Evolutionary conservation across 2,113 vertebrate species (phyloP).

Genomic region (Paradoxurus hermaphroditus): DNA sequence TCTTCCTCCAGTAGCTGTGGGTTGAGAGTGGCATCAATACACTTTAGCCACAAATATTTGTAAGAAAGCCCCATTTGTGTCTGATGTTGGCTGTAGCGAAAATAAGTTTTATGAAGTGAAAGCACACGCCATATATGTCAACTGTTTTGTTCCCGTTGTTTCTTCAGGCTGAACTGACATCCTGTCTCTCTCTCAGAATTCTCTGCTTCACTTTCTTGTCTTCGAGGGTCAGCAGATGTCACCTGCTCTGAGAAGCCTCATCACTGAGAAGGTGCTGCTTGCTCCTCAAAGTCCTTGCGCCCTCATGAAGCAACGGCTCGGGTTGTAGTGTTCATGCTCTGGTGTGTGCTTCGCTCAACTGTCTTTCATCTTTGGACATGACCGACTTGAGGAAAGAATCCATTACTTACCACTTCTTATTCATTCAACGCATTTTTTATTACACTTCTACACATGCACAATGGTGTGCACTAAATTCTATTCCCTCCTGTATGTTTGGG

Average conservation of each 20-base stretch:
- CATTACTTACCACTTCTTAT: neutral
- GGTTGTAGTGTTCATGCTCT: neutral
- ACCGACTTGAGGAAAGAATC: neutral
- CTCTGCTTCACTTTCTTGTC: neutral
- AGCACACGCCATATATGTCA: neutral
- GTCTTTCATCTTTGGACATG: neutral
- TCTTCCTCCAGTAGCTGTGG: neutral
- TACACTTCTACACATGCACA: neutral
- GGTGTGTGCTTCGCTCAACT: neutral
- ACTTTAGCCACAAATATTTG: neutral
- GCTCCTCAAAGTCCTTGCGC: neutral
- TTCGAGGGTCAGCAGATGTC: neutral
- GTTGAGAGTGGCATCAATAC: neutral
- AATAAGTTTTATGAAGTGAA: neutral
- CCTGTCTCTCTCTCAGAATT: neutral
- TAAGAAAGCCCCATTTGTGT: neutral
- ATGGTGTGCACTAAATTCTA: neutral
- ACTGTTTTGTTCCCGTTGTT: neutral
- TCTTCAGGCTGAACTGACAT: neutral
- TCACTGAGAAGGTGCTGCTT: neutral
- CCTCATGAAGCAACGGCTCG: neutral
- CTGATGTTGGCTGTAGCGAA: neutral
- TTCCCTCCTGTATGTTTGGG: neutral
- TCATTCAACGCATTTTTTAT: neutral
- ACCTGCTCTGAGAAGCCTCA: neutral